A percentile compares a stretch with the other conserved stretches of the same genome.
These are phyloP conservation scores for Drosophila histrio DNA, from an alignment of 2,888 invertebrate species.

Conservation along the genomic window DNA sequence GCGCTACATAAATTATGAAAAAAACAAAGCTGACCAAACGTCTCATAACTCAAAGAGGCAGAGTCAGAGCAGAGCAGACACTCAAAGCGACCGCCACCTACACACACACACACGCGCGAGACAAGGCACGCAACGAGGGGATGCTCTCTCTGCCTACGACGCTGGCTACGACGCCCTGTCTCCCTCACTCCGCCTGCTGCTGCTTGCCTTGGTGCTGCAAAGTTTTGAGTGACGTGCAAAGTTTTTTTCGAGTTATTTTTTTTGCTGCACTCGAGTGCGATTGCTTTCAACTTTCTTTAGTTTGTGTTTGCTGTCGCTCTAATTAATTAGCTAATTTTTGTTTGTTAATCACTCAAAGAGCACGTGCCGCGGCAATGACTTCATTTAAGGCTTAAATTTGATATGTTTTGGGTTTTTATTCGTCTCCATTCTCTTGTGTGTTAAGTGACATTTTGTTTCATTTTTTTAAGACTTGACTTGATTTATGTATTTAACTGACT, in stretches of 20 bases:
- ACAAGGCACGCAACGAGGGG: not conserved
- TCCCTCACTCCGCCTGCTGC: not conserved
- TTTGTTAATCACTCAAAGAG: slow-evolving; percentile 34
- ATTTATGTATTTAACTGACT: slow-evolving; percentile 35
- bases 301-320: slow-evolving; percentile 39
- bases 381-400: slow-evolving; percentile 36
- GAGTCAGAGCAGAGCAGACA: slow-evolving; percentile 7
- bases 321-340: slow-evolving; percentile 71
- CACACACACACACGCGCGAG: not conserved
- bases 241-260: slow-evolving; percentile 33
- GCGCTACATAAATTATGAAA: slow-evolving; percentile 33
- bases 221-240: slow-evolving; percentile 34
- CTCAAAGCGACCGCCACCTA: slow-evolving; percentile 2
- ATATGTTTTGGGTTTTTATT: slow-evolving; percentile 17
- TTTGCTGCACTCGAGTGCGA: slow-evolving; percentile 10
- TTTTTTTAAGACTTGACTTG: slow-evolving; percentile 42
- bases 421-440: slow-evolving; percentile 2
- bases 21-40: slow-evolving; percentile 28
- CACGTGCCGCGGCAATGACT: slow-evolving; percentile 53
- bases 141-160: not conserved
- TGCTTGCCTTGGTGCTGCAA: not conserved
- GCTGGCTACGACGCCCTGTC: no score
- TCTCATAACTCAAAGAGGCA: slow-evolving; percentile 28
- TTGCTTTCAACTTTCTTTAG: slow-evolving; percentile 21
- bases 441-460: slow-evolving; percentile 33